Evolutionary conservation across 1,140 invertebrate species (phyloP), one percentile per base, ranked within the genome.

Genomic region (Procambarus virginalis): DNA sequence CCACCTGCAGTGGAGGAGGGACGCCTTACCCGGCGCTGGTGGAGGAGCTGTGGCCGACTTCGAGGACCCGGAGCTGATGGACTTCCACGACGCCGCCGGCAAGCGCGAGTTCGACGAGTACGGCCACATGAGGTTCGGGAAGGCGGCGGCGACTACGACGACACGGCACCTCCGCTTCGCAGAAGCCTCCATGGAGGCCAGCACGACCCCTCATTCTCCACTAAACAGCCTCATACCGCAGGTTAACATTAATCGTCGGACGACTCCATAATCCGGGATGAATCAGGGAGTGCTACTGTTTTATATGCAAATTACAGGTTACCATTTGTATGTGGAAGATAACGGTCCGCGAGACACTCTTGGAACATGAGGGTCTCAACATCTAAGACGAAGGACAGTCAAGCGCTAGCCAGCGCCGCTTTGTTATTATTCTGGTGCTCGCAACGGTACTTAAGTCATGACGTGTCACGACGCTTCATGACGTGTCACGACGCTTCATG

Each of bases 121-220:
- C 22, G 79, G 79, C 22, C 79, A 81, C 51, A 81, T 81, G 79
- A 81, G 79, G 79, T 81, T 81, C 20, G 79, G 79, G 12, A 81
- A 81, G 79, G 79, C 0, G 79, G 49, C 49, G 79, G 22, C 3
- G 79, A 81, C 2, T 81, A 81, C 55, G 79, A 81, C 22, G 79
- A 81, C 51, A 81, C 12, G 79, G 79, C 14, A 81, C 55, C n/a
- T 81, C 20, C 17, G 79, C 48, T 81, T 81, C n/a, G 79, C 14
- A 51, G 79, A 12, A 81, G 79, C 51, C 22, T 73, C 6, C 51
- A 4, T 12, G 8, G 5, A 8, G 3, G 34, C 68, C 4, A 34
- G 5, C 3, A 73, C n/a, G n/a, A 73, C 4, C 68, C 22, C n/a
- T 34, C 8, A 34, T 20, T 20, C 5, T 73, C 20, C 20, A 22